Evolutionary conservation across 2,888 invertebrate species (phyloP).

Genomic region (Sericinus montela): DNA sequence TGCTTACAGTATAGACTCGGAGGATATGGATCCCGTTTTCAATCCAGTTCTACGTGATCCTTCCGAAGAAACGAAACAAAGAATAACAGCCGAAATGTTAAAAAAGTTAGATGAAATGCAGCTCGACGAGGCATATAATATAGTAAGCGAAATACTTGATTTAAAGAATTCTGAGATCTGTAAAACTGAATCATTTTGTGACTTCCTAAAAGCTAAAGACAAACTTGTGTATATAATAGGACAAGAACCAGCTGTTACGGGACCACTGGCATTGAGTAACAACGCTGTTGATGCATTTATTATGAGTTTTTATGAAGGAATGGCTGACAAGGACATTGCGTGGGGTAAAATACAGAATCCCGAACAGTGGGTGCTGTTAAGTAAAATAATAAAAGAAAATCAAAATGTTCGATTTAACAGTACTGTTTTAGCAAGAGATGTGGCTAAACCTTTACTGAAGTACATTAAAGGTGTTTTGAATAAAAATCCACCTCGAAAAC

Average conservation of each 20-base stretch:
- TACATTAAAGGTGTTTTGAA: constrained; percentile 39
- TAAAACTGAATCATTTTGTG: constrained; percentile 38
- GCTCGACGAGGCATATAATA: constrained; percentile 35
- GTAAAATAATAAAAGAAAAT: constrained; percentile 40
- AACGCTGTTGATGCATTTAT: constrained; percentile 49
- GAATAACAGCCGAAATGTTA: constrained; percentile 40
- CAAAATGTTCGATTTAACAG: constrained; percentile 51
- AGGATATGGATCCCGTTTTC: constrained; percentile 44
- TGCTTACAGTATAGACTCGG: constrained; percentile 35
- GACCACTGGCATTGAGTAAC: constrained; percentile 44
- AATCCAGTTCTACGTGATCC: constrained; percentile 43
- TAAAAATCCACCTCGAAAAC: constrained; percentile 29
- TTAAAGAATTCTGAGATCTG: constrained; percentile 46
- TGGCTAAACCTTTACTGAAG: constrained; percentile 40
- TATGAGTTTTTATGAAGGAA: constrained; percentile 60
- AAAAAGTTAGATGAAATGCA: constrained; percentile 35
- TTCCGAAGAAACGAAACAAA: constrained; percentile 31
- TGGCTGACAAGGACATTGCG: constrained; percentile 41
- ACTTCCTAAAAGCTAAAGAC: constrained; percentile 35
- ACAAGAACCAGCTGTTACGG: constrained; percentile 44
- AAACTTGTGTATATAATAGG: constrained; percentile 37
- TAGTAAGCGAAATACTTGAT: constrained; percentile 46
- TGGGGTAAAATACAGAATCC: constrained; percentile 48
- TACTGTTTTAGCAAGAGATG: constrained; percentile 37
- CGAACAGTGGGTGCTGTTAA: constrained; percentile 42